Conservation (phyloP, 2,113 vertebrate genomes). For the Hemichromis elongatus region DNA sequence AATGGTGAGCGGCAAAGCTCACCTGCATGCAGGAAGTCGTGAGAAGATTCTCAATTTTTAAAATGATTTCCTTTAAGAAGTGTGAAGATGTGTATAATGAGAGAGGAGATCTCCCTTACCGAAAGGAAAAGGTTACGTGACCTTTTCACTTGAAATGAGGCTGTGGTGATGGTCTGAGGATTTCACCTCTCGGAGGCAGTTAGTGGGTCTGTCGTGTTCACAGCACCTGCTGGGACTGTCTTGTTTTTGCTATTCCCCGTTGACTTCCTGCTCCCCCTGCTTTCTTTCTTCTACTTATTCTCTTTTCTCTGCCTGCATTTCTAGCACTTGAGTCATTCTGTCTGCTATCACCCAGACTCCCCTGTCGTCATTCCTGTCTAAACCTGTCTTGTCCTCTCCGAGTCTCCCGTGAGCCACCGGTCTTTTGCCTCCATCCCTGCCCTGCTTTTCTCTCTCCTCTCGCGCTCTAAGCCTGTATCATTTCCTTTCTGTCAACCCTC, state of each 20-base stretch:
- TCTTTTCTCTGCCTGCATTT: not conserved
- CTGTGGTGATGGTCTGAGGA: not conserved
- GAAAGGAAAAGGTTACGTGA: not conserved
- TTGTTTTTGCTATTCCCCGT: not conserved
- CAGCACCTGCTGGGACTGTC: not conserved
- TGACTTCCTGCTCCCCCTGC: not conserved
- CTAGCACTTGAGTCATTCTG: not conserved
- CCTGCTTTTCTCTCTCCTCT: not conserved
- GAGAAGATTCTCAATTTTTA: not conserved
- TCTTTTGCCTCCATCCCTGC: not conserved
- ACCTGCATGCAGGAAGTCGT: not conserved
- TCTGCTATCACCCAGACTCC: not conserved
- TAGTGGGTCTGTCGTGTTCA: not conserved
- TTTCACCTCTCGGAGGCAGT: not conserved
- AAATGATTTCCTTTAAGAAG: not conserved
- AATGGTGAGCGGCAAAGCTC: not conserved
- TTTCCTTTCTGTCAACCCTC: not conserved
- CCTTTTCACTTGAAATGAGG: not conserved
- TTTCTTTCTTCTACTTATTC: not conserved
- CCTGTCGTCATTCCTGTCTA: not conserved
- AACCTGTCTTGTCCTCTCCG: not conserved
- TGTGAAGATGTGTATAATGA: not conserved
- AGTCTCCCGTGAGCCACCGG: not conserved
- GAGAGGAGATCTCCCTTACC: not conserved
- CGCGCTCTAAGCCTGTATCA: not conserved